Conservation (phyloP, 2,797 vertebrate species). For the Psittacula echo region DNA sequence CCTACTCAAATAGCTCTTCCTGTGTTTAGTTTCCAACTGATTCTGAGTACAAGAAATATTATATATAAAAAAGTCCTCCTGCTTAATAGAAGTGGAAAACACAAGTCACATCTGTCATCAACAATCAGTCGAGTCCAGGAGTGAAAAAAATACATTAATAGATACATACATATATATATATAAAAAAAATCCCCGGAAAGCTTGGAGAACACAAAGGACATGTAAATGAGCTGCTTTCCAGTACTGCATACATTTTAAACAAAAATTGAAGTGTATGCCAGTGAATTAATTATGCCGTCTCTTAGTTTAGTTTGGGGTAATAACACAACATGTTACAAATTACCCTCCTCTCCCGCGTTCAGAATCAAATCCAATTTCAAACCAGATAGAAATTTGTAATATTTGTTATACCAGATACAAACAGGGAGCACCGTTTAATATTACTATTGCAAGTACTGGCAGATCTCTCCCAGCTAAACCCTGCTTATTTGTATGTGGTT, state of each 20-base stretch:
- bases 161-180: not conserved
- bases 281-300: not conserved
- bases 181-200: not conserved
- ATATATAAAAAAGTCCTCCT: not conserved
- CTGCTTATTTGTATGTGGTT: not conserved
- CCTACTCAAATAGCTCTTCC: not conserved
- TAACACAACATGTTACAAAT: not conserved
- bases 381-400: not conserved
- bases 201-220: not conserved
- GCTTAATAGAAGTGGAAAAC: not conserved
- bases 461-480: not conserved
- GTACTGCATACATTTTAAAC: not conserved
- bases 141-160: not conserved
- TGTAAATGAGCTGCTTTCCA: not conserved
- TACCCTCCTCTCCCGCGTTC: not conserved
- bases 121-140: not conserved
- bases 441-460: not conserved
- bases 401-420: not conserved
- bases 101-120: not conserved
- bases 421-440: not conserved
- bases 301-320: not conserved
- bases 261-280: not conserved
- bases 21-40: not conserved
- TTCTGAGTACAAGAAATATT: not conserved
- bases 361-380: not conserved